Evolutionary conservation across 2,888 invertebrate species (phyloP).

Genomic region (Hyppa rectilinea): DNA sequence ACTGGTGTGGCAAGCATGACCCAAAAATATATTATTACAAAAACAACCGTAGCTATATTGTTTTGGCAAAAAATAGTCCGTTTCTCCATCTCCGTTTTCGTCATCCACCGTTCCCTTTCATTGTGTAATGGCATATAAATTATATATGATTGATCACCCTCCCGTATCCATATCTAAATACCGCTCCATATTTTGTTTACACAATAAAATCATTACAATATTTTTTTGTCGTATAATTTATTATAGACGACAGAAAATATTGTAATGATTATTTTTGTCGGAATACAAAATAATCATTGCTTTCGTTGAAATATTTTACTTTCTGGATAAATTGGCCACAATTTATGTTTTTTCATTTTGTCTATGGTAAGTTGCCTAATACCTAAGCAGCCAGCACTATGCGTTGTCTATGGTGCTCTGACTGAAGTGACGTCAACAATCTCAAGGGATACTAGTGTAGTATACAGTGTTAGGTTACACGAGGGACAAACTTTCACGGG

Average conservation of each 20-base stretch:
- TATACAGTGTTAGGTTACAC: no score
- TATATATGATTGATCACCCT: conserved; percentile 65
- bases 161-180: conserved; percentile 59
- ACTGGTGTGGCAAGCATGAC: not conserved
- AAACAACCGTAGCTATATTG: conserved; percentile 5
- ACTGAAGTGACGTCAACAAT: not conserved
- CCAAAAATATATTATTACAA: conserved; percentile 5
- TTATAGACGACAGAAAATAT: no score
- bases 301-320: conserved; percentile 43
- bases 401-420: not conserved
- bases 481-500: no score
- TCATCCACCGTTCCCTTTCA: conserved; percentile 55
- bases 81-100: conserved; percentile 46
- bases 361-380: not conserved
- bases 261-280: conserved; percentile 49
- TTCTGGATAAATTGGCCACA: conserved; percentile 8
- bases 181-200: conserved; percentile 57
- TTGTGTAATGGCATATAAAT: conserved; percentile 66
- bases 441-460: no score
- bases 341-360: not conserved
- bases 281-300: conserved; percentile 54
- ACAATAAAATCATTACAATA: conserved; percentile 56
- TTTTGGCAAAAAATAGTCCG: conserved; percentile 45
- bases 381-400: not conserved
- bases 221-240: conserved; percentile 55